phyloP scores from a whole-genome alignment of 2,888 invertebrate genomes.

The Magallana nippona region DNA sequence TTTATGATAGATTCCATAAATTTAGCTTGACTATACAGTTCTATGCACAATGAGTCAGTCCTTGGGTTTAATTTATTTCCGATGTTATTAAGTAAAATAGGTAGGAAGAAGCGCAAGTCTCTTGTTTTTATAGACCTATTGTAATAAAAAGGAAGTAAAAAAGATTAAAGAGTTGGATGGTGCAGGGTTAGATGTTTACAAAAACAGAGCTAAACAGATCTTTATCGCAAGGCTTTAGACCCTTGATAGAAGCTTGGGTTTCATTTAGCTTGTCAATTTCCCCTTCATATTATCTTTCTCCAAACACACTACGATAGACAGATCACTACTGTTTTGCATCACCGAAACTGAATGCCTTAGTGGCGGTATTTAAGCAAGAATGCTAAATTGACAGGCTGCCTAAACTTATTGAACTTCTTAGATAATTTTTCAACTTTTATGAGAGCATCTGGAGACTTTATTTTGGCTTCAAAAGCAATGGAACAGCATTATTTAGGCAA shows the following conservation, averaged over 20 bases:
- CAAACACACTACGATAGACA: conserved; percentile 22
- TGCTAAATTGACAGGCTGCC: conserved; percentile 26
- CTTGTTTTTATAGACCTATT: conserved; percentile 18
- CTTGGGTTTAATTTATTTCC: background rate
- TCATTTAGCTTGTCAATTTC: conserved; percentile 31
- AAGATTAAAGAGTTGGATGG: conserved; percentile 15
- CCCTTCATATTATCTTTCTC: conserved; percentile 25
- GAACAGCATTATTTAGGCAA: background rate
- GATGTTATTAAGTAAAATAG: conserved; percentile 19
- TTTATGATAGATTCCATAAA: conserved; percentile 25
- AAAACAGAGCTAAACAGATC: conserved; percentile 30
- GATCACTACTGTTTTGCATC: conserved; percentile 29
- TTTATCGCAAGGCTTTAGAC: background rate
- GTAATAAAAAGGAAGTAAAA: conserved; percentile 27
- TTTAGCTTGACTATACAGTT: conserved; percentile 4
- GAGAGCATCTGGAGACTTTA: conserved; percentile 28
- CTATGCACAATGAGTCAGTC: background rate
- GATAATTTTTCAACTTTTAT: conserved; percentile 32
- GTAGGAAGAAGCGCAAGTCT: background rate
- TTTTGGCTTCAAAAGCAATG: conserved; percentile 11
- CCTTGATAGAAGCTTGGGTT: conserved; percentile 22
- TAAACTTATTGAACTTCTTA: conserved; percentile 21
- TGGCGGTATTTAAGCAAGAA: conserved; percentile 26
- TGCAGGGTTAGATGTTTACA: conserved; percentile 13
- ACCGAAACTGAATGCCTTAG: conserved; percentile 15